Percentiles rank a stretch among this genome's conserved stretches.
Evolutionary conservation across 2,113 vertebrate species (phyloP).

Genomic region (Sylvia atricapilla): DNA sequence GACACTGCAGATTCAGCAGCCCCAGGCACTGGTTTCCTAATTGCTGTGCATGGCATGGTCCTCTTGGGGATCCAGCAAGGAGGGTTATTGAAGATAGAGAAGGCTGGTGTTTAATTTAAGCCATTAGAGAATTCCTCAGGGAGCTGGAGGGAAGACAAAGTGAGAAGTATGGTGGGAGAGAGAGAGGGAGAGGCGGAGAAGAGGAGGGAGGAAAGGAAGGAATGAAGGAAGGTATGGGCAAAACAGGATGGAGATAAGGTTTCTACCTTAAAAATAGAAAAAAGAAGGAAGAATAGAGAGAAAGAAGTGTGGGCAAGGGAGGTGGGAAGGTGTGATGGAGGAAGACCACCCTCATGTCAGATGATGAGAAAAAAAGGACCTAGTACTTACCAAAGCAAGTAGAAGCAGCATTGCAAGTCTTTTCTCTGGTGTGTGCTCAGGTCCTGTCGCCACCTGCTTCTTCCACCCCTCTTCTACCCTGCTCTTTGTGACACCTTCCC

Average conservation of each 20-base stretch:
- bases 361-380: not conserved
- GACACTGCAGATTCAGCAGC: not conserved
- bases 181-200: not conserved
- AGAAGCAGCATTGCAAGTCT: not conserved
- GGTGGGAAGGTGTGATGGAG: accelerated
- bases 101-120: not conserved
- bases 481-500: not conserved
- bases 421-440: accelerated
- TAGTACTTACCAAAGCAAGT: not conserved
- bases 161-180: not conserved
- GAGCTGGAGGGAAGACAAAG: not conserved
- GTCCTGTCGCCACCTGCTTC: not conserved
- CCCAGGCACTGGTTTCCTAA: not conserved
- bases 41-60: not conserved
- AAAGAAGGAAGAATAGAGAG: not conserved
- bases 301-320: not conserved
- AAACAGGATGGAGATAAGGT: not conserved
- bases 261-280: not conserved
- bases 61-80: not conserved
- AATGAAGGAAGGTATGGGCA: not conserved
- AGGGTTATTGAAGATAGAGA: not conserved
- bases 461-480: not conserved
- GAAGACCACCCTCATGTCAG: not conserved
- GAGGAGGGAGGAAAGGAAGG: not conserved
- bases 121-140: constrained; percentile 19